Base-by-base conservation (phyloP, 2,888 invertebrate species). In the Megamerina dolium region DNA sequence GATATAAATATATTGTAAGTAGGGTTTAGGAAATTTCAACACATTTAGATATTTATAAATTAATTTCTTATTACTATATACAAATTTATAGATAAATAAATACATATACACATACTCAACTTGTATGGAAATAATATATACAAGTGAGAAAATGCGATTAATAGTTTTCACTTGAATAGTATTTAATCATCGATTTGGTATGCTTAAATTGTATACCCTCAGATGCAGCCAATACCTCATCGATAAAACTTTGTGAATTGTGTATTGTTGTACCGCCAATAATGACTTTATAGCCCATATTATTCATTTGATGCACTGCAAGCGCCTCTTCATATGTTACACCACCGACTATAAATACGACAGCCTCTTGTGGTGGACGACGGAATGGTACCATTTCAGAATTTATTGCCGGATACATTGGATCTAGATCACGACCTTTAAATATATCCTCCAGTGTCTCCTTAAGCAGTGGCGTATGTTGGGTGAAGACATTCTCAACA, bases 401-500 rank as follows among this genome's bases (percentile, higher is more conserved):
- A 26, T 87, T 88, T 14, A 92, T 75, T 51, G 84, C 86, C 1
- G 95, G 96, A 73, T 87, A 96, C 4, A 80, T 72, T 47, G 83
- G 82, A 58, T 93, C 91, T 44, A 86, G 81, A n/a, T 97, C 77
- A 60, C 86, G 85, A 2, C 93, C 94, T 66, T 90, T 93, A 26
- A 90, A 79, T 1, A 95, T 74, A 63, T 93, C 91, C 59, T 96
- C 96, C 1, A 99, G 67, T 0, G 88, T 85, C 64, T 92, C 90
- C 57, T 85, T 83, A 5, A 99, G 72, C 18, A 93, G 75, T 0
- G 99, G 96, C n/a, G 85, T 85, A 72, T 99, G 99, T 64, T 99
- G 99, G 0, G 99, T 97, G 74, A 95, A 99, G 49, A 99, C 91
- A 73, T 99, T 99, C 68, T 99, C 99, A 1, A 99, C 96, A 2